Evolutionary conservation across 2,113 vertebrate species (phyloP).

Genomic region (Rhabdomys dilectus): DNA sequence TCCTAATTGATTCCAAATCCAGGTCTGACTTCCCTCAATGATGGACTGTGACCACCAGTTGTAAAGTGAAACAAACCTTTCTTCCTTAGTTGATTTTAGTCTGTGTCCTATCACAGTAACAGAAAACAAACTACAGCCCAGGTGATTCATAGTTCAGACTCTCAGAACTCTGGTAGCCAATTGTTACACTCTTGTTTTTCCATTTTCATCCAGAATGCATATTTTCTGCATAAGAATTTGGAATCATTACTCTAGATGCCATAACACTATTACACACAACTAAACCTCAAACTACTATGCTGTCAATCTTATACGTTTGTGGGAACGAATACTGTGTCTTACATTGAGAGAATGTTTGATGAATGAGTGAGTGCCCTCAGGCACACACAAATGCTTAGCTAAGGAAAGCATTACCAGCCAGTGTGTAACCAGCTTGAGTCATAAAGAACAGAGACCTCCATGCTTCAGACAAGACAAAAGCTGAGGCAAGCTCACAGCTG

Average conservation of each 20-base stretch:
- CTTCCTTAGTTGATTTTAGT: neutral
- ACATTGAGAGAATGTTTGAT: neutral
- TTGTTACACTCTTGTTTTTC: neutral
- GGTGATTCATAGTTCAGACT: neutral
- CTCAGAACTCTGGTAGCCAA: neutral
- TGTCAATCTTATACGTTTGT: neutral
- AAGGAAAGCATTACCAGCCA: neutral
- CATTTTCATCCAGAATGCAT: neutral
- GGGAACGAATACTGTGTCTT: neutral
- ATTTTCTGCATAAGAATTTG: neutral
- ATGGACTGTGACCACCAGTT: neutral
- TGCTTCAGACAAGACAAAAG: neutral
- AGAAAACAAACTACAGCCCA: neutral
- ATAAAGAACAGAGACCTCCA: neutral
- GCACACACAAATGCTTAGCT: rapidly evolving
- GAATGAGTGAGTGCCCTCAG: neutral
- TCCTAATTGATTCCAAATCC: neutral
- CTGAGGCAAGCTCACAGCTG: neutral
- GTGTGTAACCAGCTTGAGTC: neutral
- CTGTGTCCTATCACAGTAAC: no score
- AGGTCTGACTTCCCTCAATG: neutral
- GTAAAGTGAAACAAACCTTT: neutral
- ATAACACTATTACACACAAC: neutral
- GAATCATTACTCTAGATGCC: neutral
- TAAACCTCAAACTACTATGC: neutral